These are phyloP conservation scores for Girardia tigrina DNA, from an alignment of 2,888 invertebrate genomes.

Conservation along the genomic window DNA sequence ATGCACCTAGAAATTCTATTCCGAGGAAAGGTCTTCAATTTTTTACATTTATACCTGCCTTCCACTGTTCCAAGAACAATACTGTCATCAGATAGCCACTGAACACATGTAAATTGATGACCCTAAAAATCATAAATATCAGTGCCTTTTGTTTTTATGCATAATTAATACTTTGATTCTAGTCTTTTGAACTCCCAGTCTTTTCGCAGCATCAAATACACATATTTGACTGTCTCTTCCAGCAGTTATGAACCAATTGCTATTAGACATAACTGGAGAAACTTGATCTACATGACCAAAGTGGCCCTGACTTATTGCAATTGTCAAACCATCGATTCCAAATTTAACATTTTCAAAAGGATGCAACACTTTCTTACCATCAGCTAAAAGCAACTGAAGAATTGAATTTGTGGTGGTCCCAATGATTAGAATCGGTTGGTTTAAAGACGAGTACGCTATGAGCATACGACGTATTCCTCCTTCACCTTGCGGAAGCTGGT, in stretches of 20 bases:
- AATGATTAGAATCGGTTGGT: conserved; percentile 40
- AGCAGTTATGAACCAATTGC: conserved; percentile 41
- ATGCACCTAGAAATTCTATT: too few relatives aligned
- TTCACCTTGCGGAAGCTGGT: conserved; percentile 42
- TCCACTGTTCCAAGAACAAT: too few relatives aligned
- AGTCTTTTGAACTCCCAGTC: conserved; percentile 41
- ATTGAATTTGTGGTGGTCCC: conserved; percentile 48
- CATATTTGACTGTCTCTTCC: conserved; percentile 44
- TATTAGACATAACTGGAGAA: conserved; percentile 38
- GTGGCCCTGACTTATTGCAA: conserved; percentile 41
- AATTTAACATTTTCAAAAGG: conserved; percentile 33
- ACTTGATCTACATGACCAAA: conserved; percentile 42
- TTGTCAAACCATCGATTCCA: not conserved
- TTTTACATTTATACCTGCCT: too few relatives aligned
- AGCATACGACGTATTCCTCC: conserved; percentile 43
- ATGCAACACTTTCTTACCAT: not conserved
- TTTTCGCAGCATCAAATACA: conserved; percentile 40
- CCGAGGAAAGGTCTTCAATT: too few relatives aligned
- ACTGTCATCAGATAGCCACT: too few relatives aligned
- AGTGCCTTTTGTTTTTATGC: too few relatives aligned
- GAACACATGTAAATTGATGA: too few relatives aligned
- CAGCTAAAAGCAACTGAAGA: conserved; percentile 36
- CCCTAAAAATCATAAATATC: too few relatives aligned
- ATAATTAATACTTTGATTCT: conserved; percentile 42
- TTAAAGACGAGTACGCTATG: conserved; percentile 33